These are phyloP conservation scores for Creontiades dilutus DNA, from an alignment of 2,888 invertebrate species.

Conservation along the genomic window DNA sequence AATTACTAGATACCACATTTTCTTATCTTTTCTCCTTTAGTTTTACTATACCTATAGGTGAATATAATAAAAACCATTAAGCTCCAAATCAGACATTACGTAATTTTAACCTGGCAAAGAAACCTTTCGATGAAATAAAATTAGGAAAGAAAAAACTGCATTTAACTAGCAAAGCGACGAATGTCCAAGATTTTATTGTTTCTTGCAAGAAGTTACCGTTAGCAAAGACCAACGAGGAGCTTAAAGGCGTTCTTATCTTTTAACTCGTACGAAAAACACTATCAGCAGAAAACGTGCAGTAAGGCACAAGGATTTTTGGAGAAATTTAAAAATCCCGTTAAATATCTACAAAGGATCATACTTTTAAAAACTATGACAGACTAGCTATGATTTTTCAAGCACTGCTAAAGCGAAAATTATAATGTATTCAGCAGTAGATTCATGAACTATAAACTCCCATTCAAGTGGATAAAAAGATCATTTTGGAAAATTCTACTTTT, in stretches of 20 bases:
- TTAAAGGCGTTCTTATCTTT: conserved; percentile 42
- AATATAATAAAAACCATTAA: conserved; percentile 53
- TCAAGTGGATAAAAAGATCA: conserved; percentile 32
- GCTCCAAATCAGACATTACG: conserved; percentile 52
- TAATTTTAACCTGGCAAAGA: conserved; percentile 18
- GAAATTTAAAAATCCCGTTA: conserved; percentile 65
- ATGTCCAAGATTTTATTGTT: neutral
- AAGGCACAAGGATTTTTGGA: conserved; percentile 73
- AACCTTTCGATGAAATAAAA: neutral
- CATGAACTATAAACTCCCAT: conserved; percentile 19
- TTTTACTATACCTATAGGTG: conserved; percentile 29
- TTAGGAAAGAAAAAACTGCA: neutral
- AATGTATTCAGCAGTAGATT: conserved; percentile 7
- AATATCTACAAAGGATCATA: conserved; percentile 55
- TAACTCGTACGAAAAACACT: conserved; percentile 59
- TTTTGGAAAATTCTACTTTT: conserved; percentile 49
- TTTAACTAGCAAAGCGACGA: conserved; percentile 21
- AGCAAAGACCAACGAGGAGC: conserved; percentile 49
- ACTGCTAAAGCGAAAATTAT: conserved; percentile 45
- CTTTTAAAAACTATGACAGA: conserved; percentile 61
- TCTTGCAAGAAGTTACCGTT: neutral
- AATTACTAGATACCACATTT: conserved; percentile 60
- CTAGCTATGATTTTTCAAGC: conserved; percentile 61
- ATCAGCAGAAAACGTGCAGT: conserved; percentile 72
- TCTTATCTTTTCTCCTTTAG: neutral